Percentiles rank a stretch among this genome's conserved stretches.
Conservation (phyloP, 2,797 vertebrate genomes). For the Selene dorsalis region DNA sequence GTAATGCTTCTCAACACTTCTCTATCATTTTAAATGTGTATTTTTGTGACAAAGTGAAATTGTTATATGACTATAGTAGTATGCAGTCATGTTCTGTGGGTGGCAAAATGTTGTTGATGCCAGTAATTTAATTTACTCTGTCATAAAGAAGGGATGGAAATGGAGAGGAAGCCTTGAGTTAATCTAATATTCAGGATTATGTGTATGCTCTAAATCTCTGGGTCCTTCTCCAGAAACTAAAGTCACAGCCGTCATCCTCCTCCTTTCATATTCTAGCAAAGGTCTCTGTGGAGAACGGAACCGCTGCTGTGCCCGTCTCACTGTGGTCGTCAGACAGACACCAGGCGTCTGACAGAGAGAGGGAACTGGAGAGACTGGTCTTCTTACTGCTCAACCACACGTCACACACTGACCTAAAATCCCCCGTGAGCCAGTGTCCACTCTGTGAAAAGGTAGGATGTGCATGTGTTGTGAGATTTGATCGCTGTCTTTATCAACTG, state of each 20-base stretch:
- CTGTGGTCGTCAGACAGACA: constrained; percentile 27
- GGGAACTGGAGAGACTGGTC: constrained; percentile 80
- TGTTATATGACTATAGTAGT: neutral
- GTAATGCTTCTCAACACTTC: constrained; percentile 59
- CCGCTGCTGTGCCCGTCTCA: neutral
- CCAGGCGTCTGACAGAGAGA: constrained; percentile 68
- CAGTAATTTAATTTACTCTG: neutral
- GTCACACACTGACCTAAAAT: constrained; percentile 68
- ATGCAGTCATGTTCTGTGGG: neutral
- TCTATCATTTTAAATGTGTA: too few relatives aligned
- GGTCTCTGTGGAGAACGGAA: constrained; percentile 7
- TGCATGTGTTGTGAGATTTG: neutral
- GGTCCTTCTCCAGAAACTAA: neutral
- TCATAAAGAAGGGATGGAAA: neutral
- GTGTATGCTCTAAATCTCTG: neutral
- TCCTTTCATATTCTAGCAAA: constrained; percentile 16
- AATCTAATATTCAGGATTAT: neutral
- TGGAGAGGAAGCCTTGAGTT: neutral
- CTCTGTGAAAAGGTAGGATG: constrained; percentile 76
- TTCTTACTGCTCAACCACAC: constrained; percentile 78
- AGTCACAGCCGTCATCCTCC: neutral
- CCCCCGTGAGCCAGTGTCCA: constrained; percentile 68
- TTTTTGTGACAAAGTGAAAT: neutral
- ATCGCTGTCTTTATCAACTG: neutral
- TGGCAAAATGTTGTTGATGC: neutral